phyloP scores from a whole-genome alignment of 2,113 vertebrate species.

The Stegostoma tigrinum region DNA sequence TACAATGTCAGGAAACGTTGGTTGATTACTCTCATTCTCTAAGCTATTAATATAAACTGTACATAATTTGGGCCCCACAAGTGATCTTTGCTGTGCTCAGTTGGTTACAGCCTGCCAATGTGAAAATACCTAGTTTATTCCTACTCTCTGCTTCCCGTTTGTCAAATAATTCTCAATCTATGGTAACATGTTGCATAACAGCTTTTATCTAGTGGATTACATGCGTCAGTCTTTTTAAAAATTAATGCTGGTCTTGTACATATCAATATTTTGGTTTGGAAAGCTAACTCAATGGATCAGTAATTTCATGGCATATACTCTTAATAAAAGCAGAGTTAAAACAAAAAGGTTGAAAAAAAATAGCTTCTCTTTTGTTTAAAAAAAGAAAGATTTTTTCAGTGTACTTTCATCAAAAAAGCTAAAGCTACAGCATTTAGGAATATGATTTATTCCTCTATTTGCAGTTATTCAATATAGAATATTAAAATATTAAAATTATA shows the following conservation, averaged over 20 bases:
- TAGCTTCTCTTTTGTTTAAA: neutral
- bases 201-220: neutral
- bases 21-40: neutral
- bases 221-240: neutral
- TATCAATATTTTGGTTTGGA: neutral
- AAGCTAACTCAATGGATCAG: neutral
- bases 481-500: neutral
- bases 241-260: neutral
- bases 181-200: neutral
- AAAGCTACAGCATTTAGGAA: neutral
- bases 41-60: neutral
- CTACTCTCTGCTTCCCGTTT: neutral
- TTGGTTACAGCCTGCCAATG: neutral
- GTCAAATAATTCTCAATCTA: too few relatives aligned
- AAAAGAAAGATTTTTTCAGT: neutral
- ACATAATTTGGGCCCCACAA: neutral
- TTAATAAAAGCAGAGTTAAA: neutral
- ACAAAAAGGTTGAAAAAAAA: neutral
- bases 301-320: neutral
- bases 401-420: neutral
- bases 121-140: neutral
- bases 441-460: neutral
- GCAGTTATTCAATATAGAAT: neutral
- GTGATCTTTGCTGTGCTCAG: neutral
- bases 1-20: neutral